Percentiles rank a stretch among this genome's conserved stretches.
phyloP scores from a whole-genome alignment of 2,888 invertebrate species.

The Miltochrista miniata region DNA sequence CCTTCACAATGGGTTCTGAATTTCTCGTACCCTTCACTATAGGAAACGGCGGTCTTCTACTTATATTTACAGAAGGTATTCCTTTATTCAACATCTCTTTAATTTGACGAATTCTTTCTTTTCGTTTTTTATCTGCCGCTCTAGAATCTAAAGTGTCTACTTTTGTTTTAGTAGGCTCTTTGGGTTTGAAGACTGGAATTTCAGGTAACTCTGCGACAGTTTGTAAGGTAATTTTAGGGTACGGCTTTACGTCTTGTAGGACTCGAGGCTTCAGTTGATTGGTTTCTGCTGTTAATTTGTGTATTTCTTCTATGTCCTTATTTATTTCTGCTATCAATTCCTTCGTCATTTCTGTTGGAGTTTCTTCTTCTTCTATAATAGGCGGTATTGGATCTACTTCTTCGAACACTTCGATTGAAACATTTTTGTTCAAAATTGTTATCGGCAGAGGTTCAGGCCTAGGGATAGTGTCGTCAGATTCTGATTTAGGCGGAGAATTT shows the following conservation, averaged over 20 bases:
- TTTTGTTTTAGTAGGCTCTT: slow-evolving; percentile 58
- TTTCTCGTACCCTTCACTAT: slow-evolving; percentile 87
- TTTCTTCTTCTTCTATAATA: slow-evolving; percentile 74
- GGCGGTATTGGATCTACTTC: slow-evolving; percentile 73
- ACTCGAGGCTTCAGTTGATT: slow-evolving; percentile 67
- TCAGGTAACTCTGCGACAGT: slow-evolving; percentile 85
- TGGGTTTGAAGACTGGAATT: slow-evolving; percentile 83
- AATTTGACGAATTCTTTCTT: slow-evolving; percentile 87
- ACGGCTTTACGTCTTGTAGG: slow-evolving; percentile 78
- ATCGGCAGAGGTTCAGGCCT: slow-evolving; percentile 53
- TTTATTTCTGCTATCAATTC: slow-evolving; percentile 73
- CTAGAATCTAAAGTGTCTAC: slow-evolving; percentile 70
- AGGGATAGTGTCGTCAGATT: slow-evolving; percentile 63
- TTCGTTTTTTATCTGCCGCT: slow-evolving; percentile 81
- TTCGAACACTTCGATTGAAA: slow-evolving; percentile 67
- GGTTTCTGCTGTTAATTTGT: slow-evolving; percentile 77
- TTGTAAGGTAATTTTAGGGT: slow-evolving; percentile 84
- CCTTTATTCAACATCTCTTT: slow-evolving; percentile 88
- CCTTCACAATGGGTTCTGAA: slow-evolving; percentile 85
- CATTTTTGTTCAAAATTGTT: slow-evolving; percentile 57
- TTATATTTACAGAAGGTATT: slow-evolving; percentile 83
- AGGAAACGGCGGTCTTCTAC: slow-evolving; percentile 84
- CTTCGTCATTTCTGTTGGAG: slow-evolving; percentile 65
- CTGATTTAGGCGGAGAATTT: slow-evolving; percentile 76
- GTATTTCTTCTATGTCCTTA: slow-evolving; percentile 79